phyloP scores from a whole-genome alignment of 2,113 vertebrate genomes.

The Jaculus jaculus region DNA sequence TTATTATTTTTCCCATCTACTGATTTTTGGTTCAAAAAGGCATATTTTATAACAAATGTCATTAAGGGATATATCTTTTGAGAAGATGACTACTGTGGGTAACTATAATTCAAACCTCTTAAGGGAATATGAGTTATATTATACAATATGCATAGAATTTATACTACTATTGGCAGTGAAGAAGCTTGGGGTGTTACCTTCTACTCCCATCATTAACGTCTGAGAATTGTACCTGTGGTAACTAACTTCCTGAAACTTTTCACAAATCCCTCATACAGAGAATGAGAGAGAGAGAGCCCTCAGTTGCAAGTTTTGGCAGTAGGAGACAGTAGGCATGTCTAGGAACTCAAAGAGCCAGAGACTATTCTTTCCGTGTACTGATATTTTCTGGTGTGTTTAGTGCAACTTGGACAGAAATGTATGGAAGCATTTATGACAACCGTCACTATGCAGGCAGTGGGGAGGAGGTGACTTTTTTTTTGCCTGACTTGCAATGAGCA shows the following conservation, averaged over 20 bases:
- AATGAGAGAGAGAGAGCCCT: background rate
- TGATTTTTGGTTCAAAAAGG: too few species aligned
- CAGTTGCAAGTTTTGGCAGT: background rate
- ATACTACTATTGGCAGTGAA: background rate
- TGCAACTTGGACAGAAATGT: background rate
- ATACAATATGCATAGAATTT: slow-evolving; percentile 2
- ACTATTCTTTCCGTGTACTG: background rate
- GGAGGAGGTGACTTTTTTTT: background rate
- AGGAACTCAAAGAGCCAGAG: background rate
- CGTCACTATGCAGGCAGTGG: background rate
- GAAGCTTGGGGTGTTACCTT: background rate
- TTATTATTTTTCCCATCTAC: too few species aligned
- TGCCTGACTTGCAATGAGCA: background rate
- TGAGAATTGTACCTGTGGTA: background rate
- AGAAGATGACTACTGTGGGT: background rate
- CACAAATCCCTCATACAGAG: background rate
- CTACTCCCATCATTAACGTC: background rate
- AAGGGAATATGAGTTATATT: background rate
- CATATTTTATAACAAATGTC: background rate
- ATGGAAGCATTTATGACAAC: background rate
- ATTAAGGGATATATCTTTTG: background rate
- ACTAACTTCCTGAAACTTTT: background rate
- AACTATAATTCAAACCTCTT: background rate
- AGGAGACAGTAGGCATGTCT: background rate
- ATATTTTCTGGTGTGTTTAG: background rate